phyloP scores from a whole-genome alignment of 2,113 vertebrate genomes.

The Rutilus rutilus region DNA sequence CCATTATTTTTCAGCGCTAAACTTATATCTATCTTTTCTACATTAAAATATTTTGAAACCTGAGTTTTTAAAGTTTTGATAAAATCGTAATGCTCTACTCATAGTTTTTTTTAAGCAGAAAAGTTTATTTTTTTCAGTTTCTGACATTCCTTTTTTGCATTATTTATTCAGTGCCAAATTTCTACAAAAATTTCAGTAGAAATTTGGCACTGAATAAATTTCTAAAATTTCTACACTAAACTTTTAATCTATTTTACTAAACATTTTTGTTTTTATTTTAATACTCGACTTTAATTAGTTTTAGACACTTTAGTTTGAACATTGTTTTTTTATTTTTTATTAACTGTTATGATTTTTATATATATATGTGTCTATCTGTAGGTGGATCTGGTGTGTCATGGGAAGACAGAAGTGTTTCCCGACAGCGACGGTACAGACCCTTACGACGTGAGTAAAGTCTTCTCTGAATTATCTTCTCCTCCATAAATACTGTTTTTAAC shows the following conservation, averaged over 20 bases:
- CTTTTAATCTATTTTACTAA: neutral
- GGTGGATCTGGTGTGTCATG: slow-evolving; percentile 94
- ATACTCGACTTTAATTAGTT: neutral
- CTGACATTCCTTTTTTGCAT: too few relatives aligned
- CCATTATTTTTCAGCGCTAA: too few relatives aligned
- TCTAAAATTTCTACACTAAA: too few relatives aligned
- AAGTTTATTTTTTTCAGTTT: neutral
- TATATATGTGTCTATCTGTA: slow-evolving; percentile 58
- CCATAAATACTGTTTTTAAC: neutral
- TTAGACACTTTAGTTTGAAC: neutral
- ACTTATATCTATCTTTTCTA: too few relatives aligned
- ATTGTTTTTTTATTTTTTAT: too few relatives aligned
- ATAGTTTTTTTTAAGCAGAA: neutral
- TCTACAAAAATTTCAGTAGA: too few relatives aligned
- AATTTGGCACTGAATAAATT: too few relatives aligned
- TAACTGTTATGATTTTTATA: too few relatives aligned
- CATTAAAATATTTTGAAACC: too few relatives aligned
- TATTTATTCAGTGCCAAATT: too few relatives aligned
- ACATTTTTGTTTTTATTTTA: neutral
- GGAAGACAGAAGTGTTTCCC: slow-evolving; percentile 90
- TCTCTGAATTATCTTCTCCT: neutral
- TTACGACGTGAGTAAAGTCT: slow-evolving; percentile 82
- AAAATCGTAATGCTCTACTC: neutral
- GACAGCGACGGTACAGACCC: slow-evolving; percentile 90
- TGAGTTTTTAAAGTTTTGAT: neutral